A percentile compares a stretch with the other conserved stretches of the same genome.
Conservation (phyloP, 2,888 invertebrate species). For the Eumacrocentrus americanus region DNA sequence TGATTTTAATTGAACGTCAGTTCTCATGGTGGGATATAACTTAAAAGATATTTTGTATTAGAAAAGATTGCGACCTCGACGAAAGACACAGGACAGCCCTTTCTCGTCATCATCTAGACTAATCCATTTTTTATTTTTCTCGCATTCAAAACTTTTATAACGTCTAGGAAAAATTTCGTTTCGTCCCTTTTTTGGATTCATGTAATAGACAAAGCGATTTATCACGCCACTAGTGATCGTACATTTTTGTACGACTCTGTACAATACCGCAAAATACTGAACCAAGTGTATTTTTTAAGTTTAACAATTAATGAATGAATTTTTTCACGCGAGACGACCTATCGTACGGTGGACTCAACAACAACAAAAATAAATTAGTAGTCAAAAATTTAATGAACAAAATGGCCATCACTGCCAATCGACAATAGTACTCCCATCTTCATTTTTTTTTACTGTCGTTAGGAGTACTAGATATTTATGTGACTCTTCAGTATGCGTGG, state of each 20-base stretch:
- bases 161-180: background rate
- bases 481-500: constrained; percentile 13
- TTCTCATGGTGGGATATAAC: background rate
- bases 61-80: background rate
- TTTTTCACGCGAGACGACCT: constrained; percentile 17
- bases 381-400: constrained; percentile 9
- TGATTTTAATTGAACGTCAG: background rate
- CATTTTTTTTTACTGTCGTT: background rate
- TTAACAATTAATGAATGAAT: constrained; percentile 24
- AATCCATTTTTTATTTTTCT: too few species aligned
- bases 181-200: constrained; percentile 17
- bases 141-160: background rate
- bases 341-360: background rate
- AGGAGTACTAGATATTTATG: constrained; percentile 14
- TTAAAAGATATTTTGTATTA: background rate
- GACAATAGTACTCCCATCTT: background rate
- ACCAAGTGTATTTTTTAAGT: constrained; percentile 34
- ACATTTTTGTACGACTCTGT: constrained; percentile 32
- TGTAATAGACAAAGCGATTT: constrained; percentile 21
- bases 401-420: constrained; percentile 21
- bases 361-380: constrained; percentile 6
- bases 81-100: constrained; percentile 25
- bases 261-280: constrained; percentile 35
- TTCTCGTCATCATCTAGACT: constrained; percentile 18
- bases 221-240: constrained; percentile 28